phyloP scores from a whole-genome alignment of 2,113 vertebrate genomes.

The Chelonoidis abingdonii region DNA sequence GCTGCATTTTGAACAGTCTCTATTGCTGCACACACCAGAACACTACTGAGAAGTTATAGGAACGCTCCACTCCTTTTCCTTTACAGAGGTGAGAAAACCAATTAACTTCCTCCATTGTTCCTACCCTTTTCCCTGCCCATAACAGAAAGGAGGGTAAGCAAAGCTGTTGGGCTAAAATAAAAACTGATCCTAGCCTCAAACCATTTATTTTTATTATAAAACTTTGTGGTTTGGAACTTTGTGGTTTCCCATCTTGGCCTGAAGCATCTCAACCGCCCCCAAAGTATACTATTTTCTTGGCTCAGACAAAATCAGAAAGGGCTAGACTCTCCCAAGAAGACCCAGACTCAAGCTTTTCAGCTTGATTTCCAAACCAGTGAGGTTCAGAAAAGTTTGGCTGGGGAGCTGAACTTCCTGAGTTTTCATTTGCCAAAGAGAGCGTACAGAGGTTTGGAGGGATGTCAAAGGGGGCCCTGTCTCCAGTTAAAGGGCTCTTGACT shows the following conservation, averaged over 20 bases:
- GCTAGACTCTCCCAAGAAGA: not conserved
- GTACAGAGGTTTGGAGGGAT: accelerated
- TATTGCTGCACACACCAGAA: not conserved
- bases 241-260: not conserved
- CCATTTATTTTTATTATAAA: not conserved
- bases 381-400: accelerated
- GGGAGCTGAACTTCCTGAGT: not conserved
- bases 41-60: accelerated
- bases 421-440: accelerated
- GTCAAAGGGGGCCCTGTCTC: not conserved
- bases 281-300: not conserved
- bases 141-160: not conserved
- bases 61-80: accelerated
- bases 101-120: no score
- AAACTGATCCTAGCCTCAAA: not conserved
- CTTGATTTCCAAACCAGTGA: accelerated
- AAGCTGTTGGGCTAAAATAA: not conserved
- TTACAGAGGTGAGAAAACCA: no score
- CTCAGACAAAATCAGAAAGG: not conserved
- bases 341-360: not conserved
- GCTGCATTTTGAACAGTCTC: accelerated
- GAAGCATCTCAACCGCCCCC: not conserved
- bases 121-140: not conserved
- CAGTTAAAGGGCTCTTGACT: not conserved
- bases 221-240: not conserved